phyloP scores from a whole-genome alignment of 2,797 vertebrate species.

The Gymnodraco acuticeps region DNA sequence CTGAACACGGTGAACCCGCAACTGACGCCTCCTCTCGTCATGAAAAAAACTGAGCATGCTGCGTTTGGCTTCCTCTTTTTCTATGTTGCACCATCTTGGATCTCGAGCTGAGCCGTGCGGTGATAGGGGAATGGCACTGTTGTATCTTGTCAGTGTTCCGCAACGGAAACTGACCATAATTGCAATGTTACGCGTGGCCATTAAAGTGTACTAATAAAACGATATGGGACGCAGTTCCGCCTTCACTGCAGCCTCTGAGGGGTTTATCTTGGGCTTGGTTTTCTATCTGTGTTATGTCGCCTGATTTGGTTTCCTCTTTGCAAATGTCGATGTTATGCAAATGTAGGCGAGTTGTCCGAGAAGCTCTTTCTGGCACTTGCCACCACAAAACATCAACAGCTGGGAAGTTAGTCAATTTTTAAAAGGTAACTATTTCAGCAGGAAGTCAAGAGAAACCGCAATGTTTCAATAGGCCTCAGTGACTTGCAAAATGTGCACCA shows the following conservation, averaged over 20 bases:
- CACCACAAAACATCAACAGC: slow-evolving; percentile 24
- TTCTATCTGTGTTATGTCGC: slow-evolving; percentile 56
- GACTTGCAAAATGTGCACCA: slow-evolving; percentile 25
- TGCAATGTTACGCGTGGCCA: slow-evolving; percentile 12
- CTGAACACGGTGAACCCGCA: background rate
- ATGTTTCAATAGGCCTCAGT: background rate
- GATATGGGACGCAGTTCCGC: slow-evolving; percentile 36
- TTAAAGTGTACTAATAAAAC: background rate
- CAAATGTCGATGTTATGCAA: slow-evolving; percentile 80
- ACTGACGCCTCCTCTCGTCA: background rate
- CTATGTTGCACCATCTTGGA: slow-evolving; percentile 60
- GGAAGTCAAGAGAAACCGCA: background rate
- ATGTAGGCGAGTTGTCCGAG: slow-evolving; percentile 56
- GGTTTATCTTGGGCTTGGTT: slow-evolving; percentile 46
- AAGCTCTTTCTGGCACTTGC: slow-evolving; percentile 27
- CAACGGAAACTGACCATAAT: slow-evolving; percentile 63
- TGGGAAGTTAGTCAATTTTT: slow-evolving; percentile 4
- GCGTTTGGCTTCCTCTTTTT: slow-evolving; percentile 21
- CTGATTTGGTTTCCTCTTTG: slow-evolving; percentile 81
- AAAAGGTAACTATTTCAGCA: background rate
- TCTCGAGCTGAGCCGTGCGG: slow-evolving; percentile 32
- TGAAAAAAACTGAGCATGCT: slow-evolving; percentile 6
- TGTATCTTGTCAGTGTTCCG: slow-evolving; percentile 55
- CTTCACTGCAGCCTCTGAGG: slow-evolving; percentile 42
- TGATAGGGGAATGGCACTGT: slow-evolving; percentile 17